Base-by-base conservation (phyloP, 2,888 invertebrate genomes). In the Tiphia femorata region DNA sequence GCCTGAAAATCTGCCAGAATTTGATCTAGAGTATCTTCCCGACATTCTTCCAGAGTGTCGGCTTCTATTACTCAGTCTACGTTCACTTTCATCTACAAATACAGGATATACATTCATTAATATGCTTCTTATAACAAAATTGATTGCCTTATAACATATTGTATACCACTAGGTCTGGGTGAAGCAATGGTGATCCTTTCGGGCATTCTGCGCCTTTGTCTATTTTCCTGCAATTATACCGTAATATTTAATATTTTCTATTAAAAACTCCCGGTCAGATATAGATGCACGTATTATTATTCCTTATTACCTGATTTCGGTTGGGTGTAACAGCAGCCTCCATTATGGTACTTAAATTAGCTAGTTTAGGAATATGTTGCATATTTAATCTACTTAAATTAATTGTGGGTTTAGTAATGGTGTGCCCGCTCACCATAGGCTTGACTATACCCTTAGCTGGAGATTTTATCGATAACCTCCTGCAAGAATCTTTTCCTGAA, bases 341-440 rank as follows among this genome's bases (percentile, higher is more conserved):
- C 49, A 74, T 71, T 61, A 83, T 78, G 14, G 71, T 70, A 47
- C 76, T 81, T 59, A 78, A 73, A 64, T 73, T 79, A 51, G 68
- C 61, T 17, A 62, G 38, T 57, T 70, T 73, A 57, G 67, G 72
- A 29, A 78, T 44, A 50, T 71, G 60, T 40, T 74, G 75, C 72
- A 81, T 73, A 57, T 81, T 82, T 10, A 83, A 62, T 64, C 83
- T 73, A 49, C 81, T 81, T 40, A 83, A 72, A 63, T 79, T 81
- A 49, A 83, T 81, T 12, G 79, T 80, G 3, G 83, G 82, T 59
- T 82, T 83, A 19, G 82, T 82, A 43, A 83, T 83, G 2, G 80
- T 81, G 41, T 81, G 78, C 16, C 83, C 83, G 55, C 82, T 75
- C 16, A 83, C 81, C 80, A 82, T 83, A 30, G 83, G 83, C 27